These are phyloP conservation scores for Agrotis segetum DNA, from an alignment of 2,888 invertebrate species.

Conservation along the genomic window DNA sequence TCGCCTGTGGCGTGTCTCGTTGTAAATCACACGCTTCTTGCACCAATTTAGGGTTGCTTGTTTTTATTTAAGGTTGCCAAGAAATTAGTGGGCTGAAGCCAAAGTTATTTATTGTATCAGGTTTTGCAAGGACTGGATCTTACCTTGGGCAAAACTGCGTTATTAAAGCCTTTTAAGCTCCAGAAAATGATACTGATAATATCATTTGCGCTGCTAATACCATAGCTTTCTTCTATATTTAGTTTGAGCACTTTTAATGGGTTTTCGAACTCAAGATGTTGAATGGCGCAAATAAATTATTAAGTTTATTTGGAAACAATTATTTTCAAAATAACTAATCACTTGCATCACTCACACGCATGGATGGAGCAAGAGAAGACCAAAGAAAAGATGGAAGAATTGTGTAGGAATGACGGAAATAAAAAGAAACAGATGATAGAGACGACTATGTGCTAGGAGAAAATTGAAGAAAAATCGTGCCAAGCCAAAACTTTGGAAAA, in stretches of 20 bases:
- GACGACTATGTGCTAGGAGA: no score
- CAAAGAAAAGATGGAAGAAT: no score
- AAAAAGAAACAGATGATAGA: no score
- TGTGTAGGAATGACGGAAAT: no score
- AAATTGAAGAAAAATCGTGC: no score
- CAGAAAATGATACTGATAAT: not conserved
- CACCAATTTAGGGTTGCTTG: slow-evolving; percentile 72
- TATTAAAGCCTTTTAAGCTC: not conserved
- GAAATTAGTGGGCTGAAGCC: slow-evolving; percentile 10
- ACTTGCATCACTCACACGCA: no score
- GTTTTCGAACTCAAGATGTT: no score
- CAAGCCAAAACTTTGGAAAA: no score
- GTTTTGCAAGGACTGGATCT: not conserved
- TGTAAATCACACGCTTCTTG: slow-evolving; percentile 79
- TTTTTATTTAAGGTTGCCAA: slow-evolving; percentile 44
- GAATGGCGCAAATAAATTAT: no score
- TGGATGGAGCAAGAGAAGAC: no score
- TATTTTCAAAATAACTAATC: not conserved
- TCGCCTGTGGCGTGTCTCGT: slow-evolving; percentile 82
- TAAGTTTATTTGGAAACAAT: no score
- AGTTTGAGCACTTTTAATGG: no score
- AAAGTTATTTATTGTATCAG: slow-evolving; percentile 10
- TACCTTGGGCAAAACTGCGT: not conserved
- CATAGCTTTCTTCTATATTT: not conserved
- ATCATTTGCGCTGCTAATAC: slow-evolving; percentile 3